Evolutionary conservation across 2,113 vertebrate genomes (phyloP), one percentile per base, ranked within the genome.

Genomic region (Platichthys flesus): DNA sequence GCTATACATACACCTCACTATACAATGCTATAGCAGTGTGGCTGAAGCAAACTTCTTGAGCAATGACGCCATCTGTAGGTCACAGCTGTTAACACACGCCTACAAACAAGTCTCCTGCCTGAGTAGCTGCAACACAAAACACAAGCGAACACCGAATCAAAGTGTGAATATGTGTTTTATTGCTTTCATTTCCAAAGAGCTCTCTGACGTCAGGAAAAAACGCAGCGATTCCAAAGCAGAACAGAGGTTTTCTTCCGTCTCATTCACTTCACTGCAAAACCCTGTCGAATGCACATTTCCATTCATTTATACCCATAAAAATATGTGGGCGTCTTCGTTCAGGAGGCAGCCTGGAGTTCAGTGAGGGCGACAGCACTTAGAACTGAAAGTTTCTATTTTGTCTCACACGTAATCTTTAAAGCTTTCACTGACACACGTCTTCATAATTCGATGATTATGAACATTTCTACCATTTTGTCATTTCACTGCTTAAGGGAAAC

Each of bases 181-280:
- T 94, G 94, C 94, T 94, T 93, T 93, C 89, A 93, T 87, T 92
- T 93, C 89, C 89, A 93, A 91, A 91, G 80, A 88, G 61, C 88
- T 89, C 76, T 91, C 90, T 83, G 71, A 75, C 84, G 52, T 81
- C 62, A 81, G 71, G 65, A 79, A 84, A 18, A 59, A 78, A 58
- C 54, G 4, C 70, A 42, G 31, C 74, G 79, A 45, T 76, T 83
- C 74, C 24, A 16, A 18, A 81, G 52, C 52, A 86, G 79, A 87
- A 83, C 67, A 51, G 74, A 85, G 59, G 16, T 65, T 86, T 31
- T 92, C 85, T 82, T 71, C 26, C 81, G 47, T 78, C 75, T 81
- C 54, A 77, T 85, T 90, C 78, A 60, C 79, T 82, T 86, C 70
- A 84, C 85, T 81, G 78, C 85, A 84, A 79, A 92, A 88, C 78